Evolutionary conservation across 2,888 invertebrate genomes (phyloP).

Genomic region (Dryobotodes eremita): DNA sequence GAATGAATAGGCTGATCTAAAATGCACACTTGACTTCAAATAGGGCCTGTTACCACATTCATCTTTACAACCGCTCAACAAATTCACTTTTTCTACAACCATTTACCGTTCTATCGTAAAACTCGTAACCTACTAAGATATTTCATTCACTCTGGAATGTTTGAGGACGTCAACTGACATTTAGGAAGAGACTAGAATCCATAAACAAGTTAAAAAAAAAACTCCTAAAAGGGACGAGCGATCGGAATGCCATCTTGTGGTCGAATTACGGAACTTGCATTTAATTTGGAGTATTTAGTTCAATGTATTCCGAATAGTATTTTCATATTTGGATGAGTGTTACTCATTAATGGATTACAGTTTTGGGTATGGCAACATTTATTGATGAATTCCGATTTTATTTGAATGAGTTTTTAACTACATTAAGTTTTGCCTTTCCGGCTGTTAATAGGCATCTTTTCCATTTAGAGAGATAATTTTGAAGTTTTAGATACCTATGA

Average conservation of each 20-base stretch:
- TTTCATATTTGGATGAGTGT: background rate
- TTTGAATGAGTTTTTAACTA: background rate
- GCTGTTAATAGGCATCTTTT: background rate
- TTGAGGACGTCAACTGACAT: conserved; percentile 60
- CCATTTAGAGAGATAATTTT: background rate
- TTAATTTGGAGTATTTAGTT: conserved; percentile 22
- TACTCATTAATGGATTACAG: background rate
- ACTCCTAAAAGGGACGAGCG: conserved; percentile 23
- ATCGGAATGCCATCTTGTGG: conserved; percentile 36
- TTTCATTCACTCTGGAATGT: conserved; percentile 43
- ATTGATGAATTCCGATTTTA: background rate
- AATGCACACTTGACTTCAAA: background rate
- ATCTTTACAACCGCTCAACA: background rate
- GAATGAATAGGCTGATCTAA: background rate
- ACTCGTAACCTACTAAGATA: conserved; percentile 16
- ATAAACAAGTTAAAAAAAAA: conserved; percentile 40
- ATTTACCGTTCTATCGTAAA: conserved; percentile 19
- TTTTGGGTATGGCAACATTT: conserved; percentile 9
- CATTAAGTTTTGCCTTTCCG: background rate
- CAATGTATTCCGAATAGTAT: background rate
- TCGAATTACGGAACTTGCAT: conserved; percentile 27
- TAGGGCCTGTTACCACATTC: background rate
- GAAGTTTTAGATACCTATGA: background rate
- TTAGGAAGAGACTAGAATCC: conserved; percentile 37
- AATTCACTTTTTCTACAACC: background rate